Conservation (phyloP, 2,888 invertebrate genomes). For the Amorpha juglandis region DNA sequence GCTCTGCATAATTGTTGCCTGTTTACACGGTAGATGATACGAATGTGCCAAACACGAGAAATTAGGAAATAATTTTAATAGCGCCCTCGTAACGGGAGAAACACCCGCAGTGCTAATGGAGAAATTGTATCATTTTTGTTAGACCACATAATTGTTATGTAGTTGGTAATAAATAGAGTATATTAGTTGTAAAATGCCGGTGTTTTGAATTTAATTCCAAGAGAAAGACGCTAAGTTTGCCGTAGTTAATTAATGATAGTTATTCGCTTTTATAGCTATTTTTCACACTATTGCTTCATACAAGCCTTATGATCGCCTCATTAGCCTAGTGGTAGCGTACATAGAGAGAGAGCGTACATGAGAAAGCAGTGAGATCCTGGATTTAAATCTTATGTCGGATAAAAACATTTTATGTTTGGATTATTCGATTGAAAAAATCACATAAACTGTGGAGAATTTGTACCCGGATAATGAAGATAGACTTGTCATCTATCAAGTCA, state of each 20-base stretch:
- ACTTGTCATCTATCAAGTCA: too few species aligned
- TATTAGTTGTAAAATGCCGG: neutral
- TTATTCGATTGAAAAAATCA: too few species aligned
- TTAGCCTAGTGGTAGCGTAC: too few species aligned
- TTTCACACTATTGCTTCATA: too few species aligned
- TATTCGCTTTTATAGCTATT: neutral
- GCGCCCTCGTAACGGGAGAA: slow-evolving; percentile 10
- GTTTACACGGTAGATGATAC: slow-evolving; percentile 72
- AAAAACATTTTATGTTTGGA: too few species aligned
- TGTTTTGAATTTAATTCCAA: neutral
- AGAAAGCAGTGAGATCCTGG: too few species aligned
- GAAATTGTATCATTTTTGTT: slow-evolving; percentile 46
- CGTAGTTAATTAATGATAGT: neutral
- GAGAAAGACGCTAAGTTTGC: neutral
- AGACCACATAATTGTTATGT: slow-evolving; percentile 1
- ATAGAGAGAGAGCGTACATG: too few species aligned
- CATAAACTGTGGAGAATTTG: too few species aligned
- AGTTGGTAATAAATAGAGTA: slow-evolving; percentile 7
- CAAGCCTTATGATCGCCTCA: too few species aligned
- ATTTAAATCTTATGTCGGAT: too few species aligned
- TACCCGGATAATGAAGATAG: too few species aligned
- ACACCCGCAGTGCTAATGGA: slow-evolving; percentile 49
- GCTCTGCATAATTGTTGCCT: slow-evolving; percentile 76
- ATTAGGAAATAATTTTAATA: slow-evolving; percentile 56
- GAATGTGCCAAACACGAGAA: slow-evolving; percentile 66